phyloP scores from a whole-genome alignment of 30 jellyfish, hydroid and myxozoan genomes.

The Euphysa ruthae region DNA sequence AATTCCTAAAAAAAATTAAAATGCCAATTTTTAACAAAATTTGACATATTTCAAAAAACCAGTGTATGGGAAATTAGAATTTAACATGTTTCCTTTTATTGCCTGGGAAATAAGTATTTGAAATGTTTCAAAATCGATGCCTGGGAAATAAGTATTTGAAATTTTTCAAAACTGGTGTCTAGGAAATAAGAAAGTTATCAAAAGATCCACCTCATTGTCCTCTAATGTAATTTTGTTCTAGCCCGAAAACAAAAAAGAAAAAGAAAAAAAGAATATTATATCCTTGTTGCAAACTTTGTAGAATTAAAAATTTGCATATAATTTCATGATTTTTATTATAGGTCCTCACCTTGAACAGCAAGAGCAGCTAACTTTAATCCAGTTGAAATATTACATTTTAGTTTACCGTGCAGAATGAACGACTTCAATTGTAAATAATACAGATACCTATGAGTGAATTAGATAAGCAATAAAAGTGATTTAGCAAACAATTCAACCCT shows the following conservation, averaged over 20 bases:
- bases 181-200: neutral
- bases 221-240: neutral
- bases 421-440: constrained; percentile 66
- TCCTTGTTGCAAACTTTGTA: neutral
- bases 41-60: too few relatives aligned
- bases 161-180: too few relatives aligned
- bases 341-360: constrained; percentile 96
- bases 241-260: neutral
- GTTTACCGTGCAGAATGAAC: constrained; percentile 36
- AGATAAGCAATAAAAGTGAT: too few relatives aligned
- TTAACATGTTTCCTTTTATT: too few relatives aligned
- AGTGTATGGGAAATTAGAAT: too few relatives aligned
- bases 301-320: neutral
- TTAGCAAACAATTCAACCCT: too few relatives aligned
- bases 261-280: neutral
- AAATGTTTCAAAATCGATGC: too few relatives aligned
- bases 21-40: too few relatives aligned
- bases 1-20: too few relatives aligned
- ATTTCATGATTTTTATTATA: too few relatives aligned
- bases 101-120: too few relatives aligned
- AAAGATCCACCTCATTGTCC: neutral
- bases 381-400: constrained; percentile 52
- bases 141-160: too few relatives aligned
- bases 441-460: constrained; percentile 56
- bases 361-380: constrained; percentile 72